Conservation (phyloP, 1,140 invertebrate species). For the Eumeta japonica region DNA sequence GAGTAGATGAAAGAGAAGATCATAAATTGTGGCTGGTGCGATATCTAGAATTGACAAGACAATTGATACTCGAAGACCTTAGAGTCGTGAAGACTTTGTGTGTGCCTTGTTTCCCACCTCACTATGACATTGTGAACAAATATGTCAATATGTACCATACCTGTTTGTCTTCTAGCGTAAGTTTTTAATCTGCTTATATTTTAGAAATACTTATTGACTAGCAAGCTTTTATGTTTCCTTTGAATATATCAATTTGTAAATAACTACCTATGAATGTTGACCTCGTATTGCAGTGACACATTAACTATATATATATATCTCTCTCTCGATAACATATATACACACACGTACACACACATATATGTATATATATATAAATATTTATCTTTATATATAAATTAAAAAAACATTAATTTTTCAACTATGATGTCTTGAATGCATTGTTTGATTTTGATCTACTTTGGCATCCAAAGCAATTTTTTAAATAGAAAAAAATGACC, state of each 20-base stretch:
- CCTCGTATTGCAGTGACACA: too few species aligned
- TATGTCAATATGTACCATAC: constrained; percentile 94
- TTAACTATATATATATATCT: too few species aligned
- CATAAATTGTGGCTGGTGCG: constrained; percentile 96
- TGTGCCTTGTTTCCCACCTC: constrained; percentile 93
- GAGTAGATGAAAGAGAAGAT: constrained; percentile 85
- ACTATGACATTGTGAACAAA: constrained; percentile 88
- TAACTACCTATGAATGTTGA: background rate
- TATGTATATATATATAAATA: too few species aligned
- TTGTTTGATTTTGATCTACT: too few species aligned
- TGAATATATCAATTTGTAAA: background rate
- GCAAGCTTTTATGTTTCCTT: constrained; percentile 3
- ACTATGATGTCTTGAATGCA: too few species aligned
- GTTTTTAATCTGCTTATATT: constrained; percentile 34
- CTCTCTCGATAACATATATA: too few species aligned
- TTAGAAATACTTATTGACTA: constrained; percentile 5
- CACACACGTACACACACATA: too few species aligned
- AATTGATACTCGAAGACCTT: constrained; percentile 88
- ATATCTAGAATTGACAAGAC: constrained; percentile 73
- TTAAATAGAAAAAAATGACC: too few species aligned
- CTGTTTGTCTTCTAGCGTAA: constrained; percentile 81
- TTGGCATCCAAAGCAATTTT: too few species aligned
- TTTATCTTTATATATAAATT: too few species aligned
- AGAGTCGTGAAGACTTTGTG: constrained; percentile 90
- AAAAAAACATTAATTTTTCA: too few species aligned